Conservation (phyloP, 2,113 vertebrate species). For the Solenodon paradoxus region DNA sequence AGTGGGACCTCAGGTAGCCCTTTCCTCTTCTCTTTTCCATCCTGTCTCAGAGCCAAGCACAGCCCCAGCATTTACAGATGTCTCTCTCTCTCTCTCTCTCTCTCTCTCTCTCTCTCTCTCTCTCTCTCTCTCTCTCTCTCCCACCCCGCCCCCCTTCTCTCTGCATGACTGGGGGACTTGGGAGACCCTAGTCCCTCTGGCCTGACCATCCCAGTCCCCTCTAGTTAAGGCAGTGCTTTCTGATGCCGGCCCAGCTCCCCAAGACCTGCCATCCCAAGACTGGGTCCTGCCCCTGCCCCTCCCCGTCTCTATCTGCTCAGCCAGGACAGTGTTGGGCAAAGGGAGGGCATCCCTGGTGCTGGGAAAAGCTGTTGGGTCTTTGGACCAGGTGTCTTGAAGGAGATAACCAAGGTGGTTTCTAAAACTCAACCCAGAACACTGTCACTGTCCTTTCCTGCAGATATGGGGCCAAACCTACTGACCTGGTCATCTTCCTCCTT, state of each 20-base stretch:
- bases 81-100: neutral
- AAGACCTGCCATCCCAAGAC: neutral
- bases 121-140: too few relatives aligned
- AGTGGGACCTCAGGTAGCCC: neutral
- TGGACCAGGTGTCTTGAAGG: neutral
- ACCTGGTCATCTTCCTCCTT: too few relatives aligned
- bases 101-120: neutral
- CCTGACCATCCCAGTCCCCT: accelerated
- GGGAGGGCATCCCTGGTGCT: neutral
- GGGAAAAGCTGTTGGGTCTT: neutral
- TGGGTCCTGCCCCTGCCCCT: neutral
- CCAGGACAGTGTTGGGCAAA: neutral
- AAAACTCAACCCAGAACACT: neutral
- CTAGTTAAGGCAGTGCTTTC: neutral
- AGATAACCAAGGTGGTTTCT: neutral
- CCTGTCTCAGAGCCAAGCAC: neutral
- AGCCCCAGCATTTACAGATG: neutral
- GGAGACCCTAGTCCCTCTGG: neutral
- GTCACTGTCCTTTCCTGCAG: neutral
- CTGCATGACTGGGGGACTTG: neutral
- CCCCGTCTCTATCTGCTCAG: neutral
- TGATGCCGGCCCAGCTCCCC: neutral
- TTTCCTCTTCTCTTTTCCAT: neutral
- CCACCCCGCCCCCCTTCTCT: too few relatives aligned
- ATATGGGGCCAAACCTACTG: neutral